These are phyloP conservation scores for Microplitis manilae DNA, from an alignment of 2,888 invertebrate species.

Conservation along the genomic window DNA sequence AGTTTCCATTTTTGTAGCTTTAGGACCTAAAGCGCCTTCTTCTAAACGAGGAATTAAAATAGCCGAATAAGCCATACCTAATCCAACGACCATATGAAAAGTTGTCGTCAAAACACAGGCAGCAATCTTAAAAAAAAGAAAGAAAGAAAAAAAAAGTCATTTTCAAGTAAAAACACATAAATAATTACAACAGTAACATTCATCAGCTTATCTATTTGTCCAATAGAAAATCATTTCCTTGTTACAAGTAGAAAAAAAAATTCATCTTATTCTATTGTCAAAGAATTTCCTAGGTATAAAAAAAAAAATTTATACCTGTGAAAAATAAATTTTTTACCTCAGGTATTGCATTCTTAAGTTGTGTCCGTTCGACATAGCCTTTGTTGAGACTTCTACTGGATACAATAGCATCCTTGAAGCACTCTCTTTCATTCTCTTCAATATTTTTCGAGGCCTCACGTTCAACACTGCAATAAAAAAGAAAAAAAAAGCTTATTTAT, in stretches of 20 bases:
- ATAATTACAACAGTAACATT: neutral
- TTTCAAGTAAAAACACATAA: neutral
- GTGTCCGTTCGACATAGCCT: slow-evolving; percentile 62
- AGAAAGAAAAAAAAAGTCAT: neutral
- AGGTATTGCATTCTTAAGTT: slow-evolving; percentile 60
- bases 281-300: slow-evolving; percentile 4
- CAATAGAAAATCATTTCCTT: neutral
- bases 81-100: slow-evolving; percentile 76
- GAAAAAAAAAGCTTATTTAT: neutral
- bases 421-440: slow-evolving; percentile 67
- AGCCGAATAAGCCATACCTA: slow-evolving; percentile 76
- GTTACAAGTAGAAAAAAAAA: neutral
- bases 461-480: slow-evolving; percentile 59
- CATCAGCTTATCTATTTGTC: neutral
- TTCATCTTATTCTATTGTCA: neutral
- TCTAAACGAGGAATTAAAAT: slow-evolving; percentile 74
- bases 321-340: slow-evolving; percentile 55
- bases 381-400: slow-evolving; percentile 67
- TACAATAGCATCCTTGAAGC: slow-evolving; percentile 68
- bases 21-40: slow-evolving; percentile 55
- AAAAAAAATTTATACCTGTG: neutral
- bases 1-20: slow-evolving; percentile 69
- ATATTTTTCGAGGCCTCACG: slow-evolving; percentile 69
- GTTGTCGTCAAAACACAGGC: slow-evolving; percentile 74
- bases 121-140: slow-evolving; percentile 71